A percentile compares a stretch with the other conserved stretches of the same genome.
phyloP scores from a whole-genome alignment of 2,113 vertebrate genomes.

The Actenoides lindsayi region DNA sequence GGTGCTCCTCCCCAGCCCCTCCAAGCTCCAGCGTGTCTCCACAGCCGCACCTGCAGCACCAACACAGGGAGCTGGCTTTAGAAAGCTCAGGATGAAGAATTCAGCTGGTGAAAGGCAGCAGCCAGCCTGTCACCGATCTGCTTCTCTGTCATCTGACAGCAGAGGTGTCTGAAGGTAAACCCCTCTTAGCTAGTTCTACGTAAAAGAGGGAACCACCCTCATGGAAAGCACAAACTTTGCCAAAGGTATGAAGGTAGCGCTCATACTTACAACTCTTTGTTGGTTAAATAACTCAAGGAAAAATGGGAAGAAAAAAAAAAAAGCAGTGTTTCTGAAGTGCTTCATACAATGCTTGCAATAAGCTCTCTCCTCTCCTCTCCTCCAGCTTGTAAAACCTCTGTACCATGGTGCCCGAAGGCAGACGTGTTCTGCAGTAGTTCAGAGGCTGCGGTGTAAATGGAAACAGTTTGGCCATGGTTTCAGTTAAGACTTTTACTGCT shows the following conservation, averaged over 20 bases:
- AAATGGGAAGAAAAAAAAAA: background rate
- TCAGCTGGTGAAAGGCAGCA: background rate
- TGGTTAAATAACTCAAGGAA: background rate
- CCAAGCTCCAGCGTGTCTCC: background rate
- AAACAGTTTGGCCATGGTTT: background rate
- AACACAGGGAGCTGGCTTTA: background rate
- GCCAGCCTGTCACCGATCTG: background rate
- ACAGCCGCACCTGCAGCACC: conserved; percentile 51
- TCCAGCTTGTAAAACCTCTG: background rate
- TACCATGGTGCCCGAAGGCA: accelerated
- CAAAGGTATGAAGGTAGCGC: background rate
- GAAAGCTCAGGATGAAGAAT: background rate
- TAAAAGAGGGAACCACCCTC: background rate
- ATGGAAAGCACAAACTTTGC: background rate
- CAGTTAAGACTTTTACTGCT: background rate
- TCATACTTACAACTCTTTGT: background rate
- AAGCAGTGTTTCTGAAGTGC: background rate
- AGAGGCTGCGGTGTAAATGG: background rate
- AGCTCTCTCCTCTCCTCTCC: background rate
- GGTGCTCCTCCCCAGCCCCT: background rate
- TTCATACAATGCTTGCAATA: background rate
- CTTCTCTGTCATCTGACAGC: background rate
- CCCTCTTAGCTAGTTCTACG: background rate
- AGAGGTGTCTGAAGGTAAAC: background rate
- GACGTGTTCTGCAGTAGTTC: background rate